Percentiles rank a stretch among this genome's conserved stretches.
Conservation (phyloP, 1,140 invertebrate genomes). For the Hirudo medicinalis region DNA sequence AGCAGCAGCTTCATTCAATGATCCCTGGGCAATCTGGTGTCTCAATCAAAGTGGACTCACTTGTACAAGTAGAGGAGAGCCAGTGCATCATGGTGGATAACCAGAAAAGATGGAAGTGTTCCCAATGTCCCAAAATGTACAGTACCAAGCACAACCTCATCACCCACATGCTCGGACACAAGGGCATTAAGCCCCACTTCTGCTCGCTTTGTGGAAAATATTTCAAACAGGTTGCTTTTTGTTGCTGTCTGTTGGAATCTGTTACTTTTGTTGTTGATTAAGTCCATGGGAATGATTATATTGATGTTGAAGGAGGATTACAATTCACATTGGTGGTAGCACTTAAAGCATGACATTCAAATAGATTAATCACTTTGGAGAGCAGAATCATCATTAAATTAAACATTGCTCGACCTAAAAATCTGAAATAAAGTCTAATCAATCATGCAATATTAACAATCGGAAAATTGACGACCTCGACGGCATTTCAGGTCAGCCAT, state of each 20-base stretch:
- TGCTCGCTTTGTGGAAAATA: conserved; percentile 39
- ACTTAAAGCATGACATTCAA: no score
- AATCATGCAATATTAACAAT: not conserved
- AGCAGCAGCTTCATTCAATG: no score
- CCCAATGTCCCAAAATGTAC: conserved; percentile 23
- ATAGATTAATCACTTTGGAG: no score
- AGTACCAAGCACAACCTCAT: conserved; percentile 29
- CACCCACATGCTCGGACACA: conserved; percentile 37
- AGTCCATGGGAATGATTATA: not conserved
- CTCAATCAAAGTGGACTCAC: conserved; percentile 8
- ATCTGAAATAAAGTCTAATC: no score
- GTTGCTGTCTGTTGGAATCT: not conserved
- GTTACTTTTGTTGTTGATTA: not conserved
- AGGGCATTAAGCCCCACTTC: conserved; percentile 37
- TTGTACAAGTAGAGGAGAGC: conserved; percentile 19
- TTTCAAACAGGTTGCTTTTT: conserved; percentile 32
- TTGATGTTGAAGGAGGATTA: no score
- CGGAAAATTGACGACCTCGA: not conserved
- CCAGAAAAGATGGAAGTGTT: conserved; percentile 20
- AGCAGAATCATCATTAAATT: no score
- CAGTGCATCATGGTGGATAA: conserved; percentile 21
- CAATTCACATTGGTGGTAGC: no score
- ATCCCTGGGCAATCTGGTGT: no score
- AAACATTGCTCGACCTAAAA: no score
- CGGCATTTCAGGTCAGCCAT: conserved; percentile 14